Evolutionary conservation across 2,888 invertebrate genomes (phyloP).

Genomic region (Syrista parreyssii): DNA sequence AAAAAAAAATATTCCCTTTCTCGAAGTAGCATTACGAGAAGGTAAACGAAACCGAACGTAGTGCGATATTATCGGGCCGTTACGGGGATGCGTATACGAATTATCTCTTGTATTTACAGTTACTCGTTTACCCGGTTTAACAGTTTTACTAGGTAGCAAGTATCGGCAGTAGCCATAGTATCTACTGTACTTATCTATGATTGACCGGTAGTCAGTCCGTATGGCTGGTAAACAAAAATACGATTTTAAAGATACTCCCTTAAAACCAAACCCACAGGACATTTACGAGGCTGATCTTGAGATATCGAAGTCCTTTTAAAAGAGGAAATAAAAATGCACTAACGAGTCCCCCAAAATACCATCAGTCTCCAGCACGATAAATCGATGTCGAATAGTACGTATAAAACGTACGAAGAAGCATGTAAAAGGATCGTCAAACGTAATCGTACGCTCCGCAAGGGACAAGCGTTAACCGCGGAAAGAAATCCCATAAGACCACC

Average conservation of each 20-base stretch:
- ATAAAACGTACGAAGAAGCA: neutral
- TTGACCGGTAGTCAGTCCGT: neutral
- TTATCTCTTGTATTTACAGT: neutral
- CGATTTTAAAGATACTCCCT: neutral
- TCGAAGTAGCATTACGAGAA: neutral
- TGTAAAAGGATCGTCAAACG: neutral
- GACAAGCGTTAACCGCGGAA: neutral
- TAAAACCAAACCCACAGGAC: neutral
- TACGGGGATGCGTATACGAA: neutral
- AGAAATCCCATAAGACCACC: neutral
- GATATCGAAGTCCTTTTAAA: neutral
- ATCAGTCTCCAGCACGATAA: neutral
- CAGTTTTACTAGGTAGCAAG: neutral
- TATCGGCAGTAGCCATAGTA: neutral
- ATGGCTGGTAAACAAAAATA: neutral
- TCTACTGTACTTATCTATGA: neutral
- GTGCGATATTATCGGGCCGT: neutral
- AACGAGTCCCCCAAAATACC: neutral
- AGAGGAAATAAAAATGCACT: neutral
- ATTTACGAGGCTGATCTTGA: neutral
- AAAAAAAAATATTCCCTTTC: neutral
- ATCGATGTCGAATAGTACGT: neutral
- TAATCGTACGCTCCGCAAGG: neutral
- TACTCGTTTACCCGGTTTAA: constrained; percentile 1
- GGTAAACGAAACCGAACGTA: neutral